Conservation (phyloP, 2,797 vertebrate genomes). For the Sus cebifrons region DNA sequence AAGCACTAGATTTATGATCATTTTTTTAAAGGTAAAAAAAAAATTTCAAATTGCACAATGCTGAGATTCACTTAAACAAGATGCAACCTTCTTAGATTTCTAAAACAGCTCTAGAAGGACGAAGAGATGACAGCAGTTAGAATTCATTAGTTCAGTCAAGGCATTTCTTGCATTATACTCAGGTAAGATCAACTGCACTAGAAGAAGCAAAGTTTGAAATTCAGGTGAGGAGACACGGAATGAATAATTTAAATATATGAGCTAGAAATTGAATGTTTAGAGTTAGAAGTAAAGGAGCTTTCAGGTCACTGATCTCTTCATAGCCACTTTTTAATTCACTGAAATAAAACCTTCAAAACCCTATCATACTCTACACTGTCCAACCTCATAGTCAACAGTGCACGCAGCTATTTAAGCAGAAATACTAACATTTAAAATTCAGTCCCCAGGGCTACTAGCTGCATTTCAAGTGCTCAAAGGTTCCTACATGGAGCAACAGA, state of each 20-base stretch:
- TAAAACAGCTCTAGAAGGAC: not conserved
- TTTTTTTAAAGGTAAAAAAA: conserved; percentile 37
- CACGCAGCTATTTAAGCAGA: conserved; percentile 6
- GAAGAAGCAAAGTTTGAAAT: conserved; percentile 1
- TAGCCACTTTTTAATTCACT: not conserved
- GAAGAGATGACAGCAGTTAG: not conserved
- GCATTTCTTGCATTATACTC: not conserved
- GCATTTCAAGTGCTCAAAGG: not conserved
- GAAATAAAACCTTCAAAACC: not conserved
- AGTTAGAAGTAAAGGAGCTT: not conserved
- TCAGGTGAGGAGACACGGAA: not conserved
- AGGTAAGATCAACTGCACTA: conserved; percentile 5
- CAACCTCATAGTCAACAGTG: not conserved
- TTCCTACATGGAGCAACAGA: not conserved
- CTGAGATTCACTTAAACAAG: conserved; percentile 37
- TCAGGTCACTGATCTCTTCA: not conserved
- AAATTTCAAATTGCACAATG: not conserved
- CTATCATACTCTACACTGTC: not conserved
- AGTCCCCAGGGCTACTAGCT: not conserved
- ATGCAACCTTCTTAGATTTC: conserved; percentile 26
- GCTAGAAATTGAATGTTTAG: not conserved
- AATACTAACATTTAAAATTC: not conserved
- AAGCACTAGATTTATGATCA: conserved; percentile 9
- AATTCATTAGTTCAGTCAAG: not conserved
- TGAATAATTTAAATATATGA: not conserved